Base-by-base conservation (phyloP, 1,140 invertebrate genomes). In the Pseudomyrmex flavicornis region DNA sequence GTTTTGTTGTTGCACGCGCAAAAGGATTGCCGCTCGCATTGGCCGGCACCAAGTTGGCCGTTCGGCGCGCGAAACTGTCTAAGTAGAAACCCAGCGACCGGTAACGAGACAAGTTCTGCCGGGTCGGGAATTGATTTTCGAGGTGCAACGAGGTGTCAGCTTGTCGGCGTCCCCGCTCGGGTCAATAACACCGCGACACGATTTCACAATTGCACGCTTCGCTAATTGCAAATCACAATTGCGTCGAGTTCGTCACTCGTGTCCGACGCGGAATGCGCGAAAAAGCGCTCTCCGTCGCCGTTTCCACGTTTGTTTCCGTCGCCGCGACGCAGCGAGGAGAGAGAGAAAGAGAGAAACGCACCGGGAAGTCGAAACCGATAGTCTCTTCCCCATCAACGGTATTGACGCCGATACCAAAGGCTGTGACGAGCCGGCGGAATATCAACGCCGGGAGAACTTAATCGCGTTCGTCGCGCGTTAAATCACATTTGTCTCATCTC, bases 201-300 rank as follows among this genome's bases (percentile, higher is more conserved):
- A 92, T 93, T 93, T 93, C 92, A 92, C 91, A 93, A 93, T 92
- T 92, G 90, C 92, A 92, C 90, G 92, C 85, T 91, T 92, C 90
- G 92, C 91, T 92, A 92, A 93, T 93, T 92, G 90, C 91, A 89
- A 92, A 91, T 92, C 90, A 87, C 90, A 89, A 92, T 91, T 92
- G 89, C 85, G 65, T 58, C 73, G 15, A 75, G 65, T 15, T 58
- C 85, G 77, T 74, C 68, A 82, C 84, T 79, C 75, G 85, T 59
- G 58, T 9, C 48, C 65, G 75, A 50, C 20, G 50, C 70, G 61
- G 72, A 83, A 87, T 85, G 70, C 66, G 56, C 54, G 62, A 22
- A 46, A 54, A 76, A 54, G 77, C 22, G 2, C 52, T 65, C 68
- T n/a, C 12, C 17, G 46, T 17, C 48, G 20, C 44, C 13, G 50